Base-by-base conservation (phyloP, 2,797 vertebrate genomes). In the Neosalanx taihuensis region DNA sequence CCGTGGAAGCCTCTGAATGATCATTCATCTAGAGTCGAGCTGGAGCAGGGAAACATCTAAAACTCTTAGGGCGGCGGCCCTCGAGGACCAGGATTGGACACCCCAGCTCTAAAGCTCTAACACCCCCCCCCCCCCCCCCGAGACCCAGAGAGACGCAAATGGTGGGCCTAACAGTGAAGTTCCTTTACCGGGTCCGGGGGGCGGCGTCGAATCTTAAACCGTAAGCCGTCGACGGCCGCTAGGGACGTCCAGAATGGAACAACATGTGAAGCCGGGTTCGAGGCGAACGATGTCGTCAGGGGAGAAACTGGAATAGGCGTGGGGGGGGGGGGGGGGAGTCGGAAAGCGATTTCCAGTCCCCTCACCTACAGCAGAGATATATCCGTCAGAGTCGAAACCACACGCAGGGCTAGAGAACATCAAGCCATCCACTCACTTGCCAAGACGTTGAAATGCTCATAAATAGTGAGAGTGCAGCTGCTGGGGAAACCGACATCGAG, bases 301-400 rank as follows among this genome's bases (percentile, higher is more conserved):
- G 83, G 82, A 84, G 81, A 63, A 83, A 81, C 66, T 29, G 79
- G 84, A 81, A 70, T 71, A 80, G 80, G 76, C 60, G 77, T 77
- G 78, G 62, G 69, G 77, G 75, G 58, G 68, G 63, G 72, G 76
- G 72, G n/a, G n/a, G n/a, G n/a, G n/a, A 72, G 78, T 72, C 72
- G 79, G 77, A 72, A 73, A 74, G 46, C 35, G 72, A 66, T 74
- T 20, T 67, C 76, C 73, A 71, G 69, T 75, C 80, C 72, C 81
- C 80, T 74, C 79, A 84, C 81, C 79, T 85, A 80, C 76, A 81
- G 79, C 75, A 81, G 69, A 83, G 82, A 84, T 75, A 79, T 75
- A n/a, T n/a, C 75, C 65, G 80, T 78, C 75, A 79, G 84, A 83
- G 75, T 58, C 0, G 73, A 78, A 68, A 72, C 76, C 70, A 72